Evolutionary conservation across 2,113 vertebrate species (phyloP).

Genomic region (Protomyctophum bolini): DNA sequence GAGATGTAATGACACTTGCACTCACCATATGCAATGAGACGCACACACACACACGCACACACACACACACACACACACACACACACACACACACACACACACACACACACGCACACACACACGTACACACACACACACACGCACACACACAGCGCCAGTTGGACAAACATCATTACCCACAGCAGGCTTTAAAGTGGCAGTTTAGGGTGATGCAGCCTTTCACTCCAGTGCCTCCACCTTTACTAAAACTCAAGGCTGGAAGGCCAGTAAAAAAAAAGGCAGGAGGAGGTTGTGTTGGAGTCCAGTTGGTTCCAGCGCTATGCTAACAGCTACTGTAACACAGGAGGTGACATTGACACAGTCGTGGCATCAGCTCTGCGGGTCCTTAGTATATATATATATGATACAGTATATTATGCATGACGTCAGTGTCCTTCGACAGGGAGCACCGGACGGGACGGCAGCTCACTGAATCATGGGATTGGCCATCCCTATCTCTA

Average conservation of each 20-base stretch:
- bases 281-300: slow-evolving; percentile 33
- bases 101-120: background rate
- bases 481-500: slow-evolving; percentile 59
- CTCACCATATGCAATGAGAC: slow-evolving; percentile 30
- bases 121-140: background rate
- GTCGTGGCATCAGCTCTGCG: slow-evolving; percentile 60
- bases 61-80: background rate
- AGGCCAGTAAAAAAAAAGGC: slow-evolving; percentile 54
- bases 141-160: slow-evolving; percentile 35
- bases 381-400: too few relatives aligned
- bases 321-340: slow-evolving; percentile 70
- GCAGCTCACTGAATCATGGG: slow-evolving; percentile 60
- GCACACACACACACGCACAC: background rate
- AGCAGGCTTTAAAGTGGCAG: slow-evolving; percentile 68
- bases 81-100: slow-evolving; percentile 21
- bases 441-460: slow-evolving; percentile 28
- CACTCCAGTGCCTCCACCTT: slow-evolving; percentile 60
- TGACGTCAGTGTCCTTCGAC: slow-evolving; percentile 71
- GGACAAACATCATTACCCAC: slow-evolving; percentile 68
- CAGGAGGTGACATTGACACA: slow-evolving; percentile 77
- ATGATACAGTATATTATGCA: slow-evolving; percentile 7
- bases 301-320: slow-evolving; percentile 33
- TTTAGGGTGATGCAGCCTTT: slow-evolving; percentile 71
- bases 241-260: slow-evolving; percentile 60
- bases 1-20: slow-evolving; percentile 56